Percentiles rank a stretch among this genome's conserved stretches.
Conservation (phyloP, 1,140 invertebrate genomes). For the Eurosta solidaginis region DNA sequence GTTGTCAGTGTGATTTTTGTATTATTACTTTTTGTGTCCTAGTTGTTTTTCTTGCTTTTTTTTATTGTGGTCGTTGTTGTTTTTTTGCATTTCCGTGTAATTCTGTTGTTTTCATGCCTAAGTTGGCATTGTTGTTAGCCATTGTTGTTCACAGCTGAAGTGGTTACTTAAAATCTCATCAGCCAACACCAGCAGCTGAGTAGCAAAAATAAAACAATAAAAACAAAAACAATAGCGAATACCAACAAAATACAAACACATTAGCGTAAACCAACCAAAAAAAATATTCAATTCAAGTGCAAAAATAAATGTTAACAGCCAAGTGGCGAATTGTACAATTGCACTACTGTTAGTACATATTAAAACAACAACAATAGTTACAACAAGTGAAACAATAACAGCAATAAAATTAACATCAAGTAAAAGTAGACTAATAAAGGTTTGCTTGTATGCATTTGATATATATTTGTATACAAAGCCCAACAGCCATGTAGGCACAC, state of each 20-base stretch:
- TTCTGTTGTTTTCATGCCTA: constrained; percentile 3
- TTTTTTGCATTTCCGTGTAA: background rate
- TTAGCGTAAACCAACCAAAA: background rate
- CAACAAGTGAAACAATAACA: background rate
- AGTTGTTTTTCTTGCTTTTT: background rate
- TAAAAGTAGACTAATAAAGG: too few species aligned
- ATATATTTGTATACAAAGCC: background rate
- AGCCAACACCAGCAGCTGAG: background rate
- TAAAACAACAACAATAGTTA: background rate
- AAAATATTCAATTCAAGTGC: constrained; percentile 24
- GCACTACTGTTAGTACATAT: background rate
- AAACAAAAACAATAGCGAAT: background rate
- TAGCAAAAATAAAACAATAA: background rate
- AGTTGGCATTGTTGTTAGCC: constrained; percentile 1
- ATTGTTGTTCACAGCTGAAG: constrained; percentile 25
- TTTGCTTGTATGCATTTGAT: too few species aligned
- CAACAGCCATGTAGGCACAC: background rate
- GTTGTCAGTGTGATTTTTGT: background rate
- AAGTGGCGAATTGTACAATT: background rate
- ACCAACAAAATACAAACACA: background rate
- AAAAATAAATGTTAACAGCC: constrained; percentile 23
- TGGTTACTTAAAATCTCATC: constrained; percentile 32
- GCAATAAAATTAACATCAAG: background rate
- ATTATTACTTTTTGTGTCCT: background rate
- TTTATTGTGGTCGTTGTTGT: too few species aligned